Base-by-base conservation (phyloP, 2,797 vertebrate genomes). In the Ptychobarbus kaznakovi region DNA sequence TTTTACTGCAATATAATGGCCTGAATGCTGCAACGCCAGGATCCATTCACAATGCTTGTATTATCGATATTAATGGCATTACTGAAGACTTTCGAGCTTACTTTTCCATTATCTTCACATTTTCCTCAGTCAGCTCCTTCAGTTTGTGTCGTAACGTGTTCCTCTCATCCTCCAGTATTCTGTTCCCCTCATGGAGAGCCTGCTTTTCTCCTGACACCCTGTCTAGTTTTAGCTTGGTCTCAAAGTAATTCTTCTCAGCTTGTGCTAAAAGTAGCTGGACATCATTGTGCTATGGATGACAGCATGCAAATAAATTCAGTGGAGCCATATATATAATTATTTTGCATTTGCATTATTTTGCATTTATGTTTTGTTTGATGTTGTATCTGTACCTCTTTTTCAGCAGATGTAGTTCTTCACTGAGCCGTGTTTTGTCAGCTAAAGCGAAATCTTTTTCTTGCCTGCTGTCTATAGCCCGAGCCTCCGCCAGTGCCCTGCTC, bases 181-280 rank as follows among this genome's bases (percentile, higher is more conserved):
- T 80, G 86, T 91, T 95, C 86, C 95, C 95, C 83, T 94, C 91
- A 46, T 91, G 75, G 15, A 93, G 87, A 25, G 90, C 84, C 86
- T 93, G 89, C 38, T 92, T 95, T 87, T 96, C 96, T 11, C 90
- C 92, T 0, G 89, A 91, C 40, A 90, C 79, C 16, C 93, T 91
- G 3, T 96, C 94, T 88, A 96, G 84, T 82, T 95, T 95, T 91
- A 95, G 90, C 90, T 94, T 91, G 6, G 88, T 87, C 86, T 96
- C 94, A 89, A 95, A 96, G 75, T 90, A 94, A 79, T 84, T 94
- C 85, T 92, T 95, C 90, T 96, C 94, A 3, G 90, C 89, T 88
- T 94, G 93, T 0, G 91, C 90, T 58, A 93, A 86, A 15, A 72
- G 46, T 3, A 93, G 89, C 92, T 95, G 93, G 78, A 94, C 77